Conservation (phyloP, 1,140 invertebrate genomes). For the Scaptomyza montana region DNA sequence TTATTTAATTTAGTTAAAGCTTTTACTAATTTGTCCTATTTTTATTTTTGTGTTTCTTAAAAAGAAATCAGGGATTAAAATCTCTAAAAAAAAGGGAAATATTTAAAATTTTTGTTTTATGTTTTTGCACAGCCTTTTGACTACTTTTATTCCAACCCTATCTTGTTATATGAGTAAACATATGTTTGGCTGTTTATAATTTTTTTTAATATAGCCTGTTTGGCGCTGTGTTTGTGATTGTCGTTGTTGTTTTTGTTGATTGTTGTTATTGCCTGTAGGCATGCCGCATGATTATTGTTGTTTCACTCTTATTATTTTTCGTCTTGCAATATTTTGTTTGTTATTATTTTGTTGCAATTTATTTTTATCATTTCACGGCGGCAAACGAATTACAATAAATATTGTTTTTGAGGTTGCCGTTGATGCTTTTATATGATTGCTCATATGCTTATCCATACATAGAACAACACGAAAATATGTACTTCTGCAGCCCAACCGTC, state of each 20-base stretch:
- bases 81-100: too few relatives aligned
- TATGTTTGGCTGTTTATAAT: conserved; percentile 7
- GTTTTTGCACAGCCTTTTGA: background rate
- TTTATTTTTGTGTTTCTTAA: background rate
- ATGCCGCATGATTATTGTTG: conserved; percentile 66
- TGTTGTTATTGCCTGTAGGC: conserved; percentile 39
- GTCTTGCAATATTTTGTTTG: conserved; percentile 19
- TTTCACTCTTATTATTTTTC: conserved; percentile 59
- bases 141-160: background rate
- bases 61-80: background rate
- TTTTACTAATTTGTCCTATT: too few relatives aligned
- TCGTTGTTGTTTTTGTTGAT: background rate
- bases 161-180: background rate
- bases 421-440: conserved; percentile 35
- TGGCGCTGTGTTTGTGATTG: conserved; percentile 7
- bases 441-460: conserved; percentile 5
- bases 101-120: background rate
- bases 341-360: conserved; percentile 31
- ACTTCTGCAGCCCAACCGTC: conserved; percentile 12
- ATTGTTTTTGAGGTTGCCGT: conserved; percentile 50
- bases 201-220: conserved; percentile 33
- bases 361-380: conserved; percentile 46
- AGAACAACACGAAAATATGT: background rate
- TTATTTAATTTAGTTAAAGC: too few relatives aligned
- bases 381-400: conserved; percentile 70